Evolutionary conservation across 1,140 invertebrate genomes (phyloP).

Genomic region (Nixonia krombeini): DNA sequence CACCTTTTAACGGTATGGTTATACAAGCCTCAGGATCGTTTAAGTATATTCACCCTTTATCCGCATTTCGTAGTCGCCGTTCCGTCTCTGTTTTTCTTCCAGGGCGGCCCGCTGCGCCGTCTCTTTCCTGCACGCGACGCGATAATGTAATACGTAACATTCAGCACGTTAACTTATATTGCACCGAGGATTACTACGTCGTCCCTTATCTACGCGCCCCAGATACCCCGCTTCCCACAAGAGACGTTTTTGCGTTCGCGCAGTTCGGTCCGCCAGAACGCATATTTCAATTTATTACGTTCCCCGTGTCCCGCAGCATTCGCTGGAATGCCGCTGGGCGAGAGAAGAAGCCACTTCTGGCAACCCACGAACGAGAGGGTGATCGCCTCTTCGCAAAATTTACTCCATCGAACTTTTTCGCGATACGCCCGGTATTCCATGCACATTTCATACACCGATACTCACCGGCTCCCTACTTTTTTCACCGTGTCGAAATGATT

Average conservation of each 20-base stretch:
- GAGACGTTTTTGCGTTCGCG: conserved; percentile 49
- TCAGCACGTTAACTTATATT: conserved; percentile 66
- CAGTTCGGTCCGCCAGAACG: conserved; percentile 51
- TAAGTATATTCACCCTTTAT: conserved; percentile 46
- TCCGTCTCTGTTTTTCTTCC: conserved; percentile 34
- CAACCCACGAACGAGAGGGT: conserved; percentile 20
- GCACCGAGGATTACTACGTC: conserved; percentile 66
- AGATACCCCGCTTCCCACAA: conserved; percentile 48
- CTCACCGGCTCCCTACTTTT: no score
- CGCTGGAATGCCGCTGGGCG: conserved; percentile 22
- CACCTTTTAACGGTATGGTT: conserved; percentile 51
- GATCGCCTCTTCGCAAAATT: conserved; percentile 31
- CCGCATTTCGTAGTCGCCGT: conserved; percentile 28
- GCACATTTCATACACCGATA: conserved; percentile 18
- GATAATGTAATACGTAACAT: conserved; percentile 64
- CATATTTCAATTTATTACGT: conserved; percentile 65
- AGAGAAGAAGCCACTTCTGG: conserved; percentile 32
- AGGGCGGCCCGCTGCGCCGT: not conserved
- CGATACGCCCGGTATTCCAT: no score
- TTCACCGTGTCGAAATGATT: no score
- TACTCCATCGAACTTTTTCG: conserved; percentile 21
- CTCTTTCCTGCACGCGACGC: conserved; percentile 18
- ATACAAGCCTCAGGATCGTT: conserved; percentile 45
- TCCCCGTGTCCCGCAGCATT: conserved; percentile 38
- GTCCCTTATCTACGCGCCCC: conserved; percentile 64